phyloP scores from a whole-genome alignment of 2,797 vertebrate genomes.

The Anas bernieri region DNA sequence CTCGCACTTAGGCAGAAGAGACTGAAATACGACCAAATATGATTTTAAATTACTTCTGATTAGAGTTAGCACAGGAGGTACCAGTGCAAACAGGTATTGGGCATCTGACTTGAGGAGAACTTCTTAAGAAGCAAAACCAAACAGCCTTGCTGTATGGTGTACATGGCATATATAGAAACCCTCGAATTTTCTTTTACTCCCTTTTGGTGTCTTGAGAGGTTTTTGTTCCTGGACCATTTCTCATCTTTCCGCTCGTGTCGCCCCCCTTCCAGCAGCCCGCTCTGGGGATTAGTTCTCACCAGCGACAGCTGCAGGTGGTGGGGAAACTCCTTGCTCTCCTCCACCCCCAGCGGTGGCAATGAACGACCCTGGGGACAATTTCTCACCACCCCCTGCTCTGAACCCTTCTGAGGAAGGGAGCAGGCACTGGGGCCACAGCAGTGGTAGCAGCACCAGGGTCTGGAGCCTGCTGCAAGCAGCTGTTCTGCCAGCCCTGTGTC shows the following conservation, averaged over 20 bases:
- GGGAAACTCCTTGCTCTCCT: not conserved
- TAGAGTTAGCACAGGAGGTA: not conserved
- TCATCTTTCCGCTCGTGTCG: not conserved
- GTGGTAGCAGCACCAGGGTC: not conserved
- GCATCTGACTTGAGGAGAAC: not conserved
- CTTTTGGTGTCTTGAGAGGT: not conserved
- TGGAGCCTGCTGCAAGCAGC: too few relatives aligned
- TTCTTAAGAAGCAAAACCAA: not conserved
- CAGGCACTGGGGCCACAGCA: not conserved
- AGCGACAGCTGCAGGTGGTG: not conserved
- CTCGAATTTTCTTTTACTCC: not conserved
- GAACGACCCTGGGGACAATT: not conserved
- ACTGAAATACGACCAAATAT: not conserved
- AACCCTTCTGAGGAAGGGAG: not conserved
- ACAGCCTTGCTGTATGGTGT: not conserved
- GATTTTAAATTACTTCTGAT: not conserved
- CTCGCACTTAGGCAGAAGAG: not conserved
- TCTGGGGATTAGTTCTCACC: not conserved
- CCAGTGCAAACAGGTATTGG: accelerated
- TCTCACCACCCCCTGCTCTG: not conserved
- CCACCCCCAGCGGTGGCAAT: not conserved
- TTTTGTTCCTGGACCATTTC: not conserved
- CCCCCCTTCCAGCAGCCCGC: not conserved
- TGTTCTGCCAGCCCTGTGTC: not conserved
- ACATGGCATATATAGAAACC: not conserved